phyloP scores from a whole-genome alignment of 2,888 invertebrate species.

The Leucophenga maculata region DNA sequence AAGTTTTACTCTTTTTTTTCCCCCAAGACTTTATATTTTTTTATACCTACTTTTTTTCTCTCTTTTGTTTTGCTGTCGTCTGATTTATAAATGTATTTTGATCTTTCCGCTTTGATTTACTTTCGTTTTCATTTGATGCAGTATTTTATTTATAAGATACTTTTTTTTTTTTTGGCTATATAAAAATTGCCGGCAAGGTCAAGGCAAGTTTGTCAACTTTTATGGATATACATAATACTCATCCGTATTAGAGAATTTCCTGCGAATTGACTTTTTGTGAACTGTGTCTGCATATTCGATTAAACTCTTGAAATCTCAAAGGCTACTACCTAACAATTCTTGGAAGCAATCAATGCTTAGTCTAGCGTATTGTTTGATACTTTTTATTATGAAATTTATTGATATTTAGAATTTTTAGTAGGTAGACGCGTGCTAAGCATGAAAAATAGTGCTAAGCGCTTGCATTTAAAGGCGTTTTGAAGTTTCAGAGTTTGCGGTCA shows the following conservation, averaged over 20 bases:
- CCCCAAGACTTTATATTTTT: background rate
- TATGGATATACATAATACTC: background rate
- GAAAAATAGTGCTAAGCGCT: too few species aligned
- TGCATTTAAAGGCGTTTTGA: too few species aligned
- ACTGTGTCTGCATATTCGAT: constrained; percentile 56
- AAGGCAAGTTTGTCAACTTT: constrained; percentile 24
- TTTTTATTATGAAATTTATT: background rate
- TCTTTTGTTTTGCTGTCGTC: background rate
- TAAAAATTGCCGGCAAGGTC: constrained; percentile 15
- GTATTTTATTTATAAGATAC: background rate
- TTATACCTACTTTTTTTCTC: background rate
- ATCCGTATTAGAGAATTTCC: constrained; percentile 43
- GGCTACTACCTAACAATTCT: constrained; percentile 44
- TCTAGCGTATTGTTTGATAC: background rate
- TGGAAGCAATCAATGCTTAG: constrained; percentile 52
- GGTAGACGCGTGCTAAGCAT: background rate
- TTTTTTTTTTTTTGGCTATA: background rate
- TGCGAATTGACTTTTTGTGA: constrained; percentile 45
- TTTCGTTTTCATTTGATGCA: constrained; percentile 10
- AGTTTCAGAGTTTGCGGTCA: too few species aligned
- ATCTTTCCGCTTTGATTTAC: constrained; percentile 23
- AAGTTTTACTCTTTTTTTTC: background rate
- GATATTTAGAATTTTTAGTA: background rate
- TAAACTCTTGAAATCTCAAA: constrained; percentile 49
- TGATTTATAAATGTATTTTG: constrained; percentile 25